Percentiles rank a stretch among this genome's conserved stretches.
Conservation (phyloP, 2,113 vertebrate genomes). For the Atherinomorus stipes region DNA sequence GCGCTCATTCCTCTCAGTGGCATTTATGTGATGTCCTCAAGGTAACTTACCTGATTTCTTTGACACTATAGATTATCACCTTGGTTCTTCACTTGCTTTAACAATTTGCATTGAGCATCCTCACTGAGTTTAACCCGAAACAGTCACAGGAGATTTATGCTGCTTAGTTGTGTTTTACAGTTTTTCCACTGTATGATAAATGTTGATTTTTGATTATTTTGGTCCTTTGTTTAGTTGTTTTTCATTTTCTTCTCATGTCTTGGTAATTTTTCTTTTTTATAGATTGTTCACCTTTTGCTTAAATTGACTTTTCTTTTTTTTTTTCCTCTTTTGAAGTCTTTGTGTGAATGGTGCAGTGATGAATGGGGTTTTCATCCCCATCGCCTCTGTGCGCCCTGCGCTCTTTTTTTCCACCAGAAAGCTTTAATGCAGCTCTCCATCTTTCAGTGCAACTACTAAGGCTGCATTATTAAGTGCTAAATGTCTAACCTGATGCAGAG, state of each 20-base stretch:
- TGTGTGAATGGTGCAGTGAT: constrained; percentile 53
- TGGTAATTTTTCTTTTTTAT: background rate
- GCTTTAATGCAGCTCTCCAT: constrained; percentile 54
- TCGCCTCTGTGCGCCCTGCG: constrained; percentile 40
- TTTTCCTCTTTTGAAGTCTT: constrained; percentile 17
- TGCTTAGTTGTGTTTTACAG: constrained; percentile 20
- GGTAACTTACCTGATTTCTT: constrained; percentile 88
- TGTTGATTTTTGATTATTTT: constrained; percentile 29
- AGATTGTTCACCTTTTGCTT: constrained; percentile 16
- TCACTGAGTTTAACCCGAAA: constrained; percentile 62
- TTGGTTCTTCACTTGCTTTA: constrained; percentile 75
- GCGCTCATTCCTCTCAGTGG: constrained; percentile 95
- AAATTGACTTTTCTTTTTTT: constrained; percentile 36
- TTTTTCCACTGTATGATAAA: constrained; percentile 22
- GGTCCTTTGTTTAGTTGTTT: background rate
- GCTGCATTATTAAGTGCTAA: constrained; percentile 65
- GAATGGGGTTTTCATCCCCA: constrained; percentile 45
- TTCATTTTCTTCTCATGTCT: constrained; percentile 35
- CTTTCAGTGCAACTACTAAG: constrained; percentile 73
- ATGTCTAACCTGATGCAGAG: constrained; percentile 48
- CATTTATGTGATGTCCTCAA: constrained; percentile 99
- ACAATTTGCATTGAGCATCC: constrained; percentile 54
- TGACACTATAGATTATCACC: constrained; percentile 85
- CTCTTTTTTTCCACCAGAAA: constrained; percentile 70
- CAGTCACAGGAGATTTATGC: background rate